A percentile compares a stretch with the other conserved stretches of the same genome.
phyloP scores from a whole-genome alignment of 2,797 vertebrate species.

The Poeciliopsis presidionis region DNA sequence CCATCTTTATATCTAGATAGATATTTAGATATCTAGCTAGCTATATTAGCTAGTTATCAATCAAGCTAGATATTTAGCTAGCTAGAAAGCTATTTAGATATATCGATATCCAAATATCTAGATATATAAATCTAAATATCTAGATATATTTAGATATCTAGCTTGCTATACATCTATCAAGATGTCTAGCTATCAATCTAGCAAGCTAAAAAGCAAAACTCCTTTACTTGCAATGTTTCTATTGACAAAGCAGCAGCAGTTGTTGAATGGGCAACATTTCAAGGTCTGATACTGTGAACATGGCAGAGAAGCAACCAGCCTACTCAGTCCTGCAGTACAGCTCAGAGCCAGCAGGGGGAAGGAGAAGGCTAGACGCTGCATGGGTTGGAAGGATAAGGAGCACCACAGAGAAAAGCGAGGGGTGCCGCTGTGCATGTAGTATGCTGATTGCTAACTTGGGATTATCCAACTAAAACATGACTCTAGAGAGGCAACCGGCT shows the following conservation, averaged over 20 bases:
- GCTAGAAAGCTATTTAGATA: too few species aligned
- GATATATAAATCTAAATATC: too few species aligned
- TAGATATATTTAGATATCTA: too few species aligned
- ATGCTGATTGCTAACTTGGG: conserved; percentile 33
- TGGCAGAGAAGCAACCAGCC: conserved; percentile 71
- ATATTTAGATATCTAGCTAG: too few species aligned
- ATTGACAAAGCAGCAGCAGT: conserved; percentile 20
- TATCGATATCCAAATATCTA: too few species aligned
- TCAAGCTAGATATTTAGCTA: too few species aligned
- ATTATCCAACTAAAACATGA: conserved; percentile 18
- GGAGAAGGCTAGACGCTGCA: conserved; percentile 74
- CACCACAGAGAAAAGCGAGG: conserved; percentile 68
- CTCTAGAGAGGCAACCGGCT: conserved; percentile 1
- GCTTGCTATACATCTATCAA: too few species aligned
- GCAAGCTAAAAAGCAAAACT: neutral
- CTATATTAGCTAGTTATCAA: too few species aligned
- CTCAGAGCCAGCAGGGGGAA: conserved; percentile 67
- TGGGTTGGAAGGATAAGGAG: conserved; percentile 85
- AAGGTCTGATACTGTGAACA: conserved; percentile 70
- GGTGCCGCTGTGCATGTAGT: conserved; percentile 58
- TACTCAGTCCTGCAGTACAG: conserved; percentile 61
- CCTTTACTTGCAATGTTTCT: neutral
- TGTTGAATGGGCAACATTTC: conserved; percentile 66
- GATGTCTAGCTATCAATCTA: too few species aligned
- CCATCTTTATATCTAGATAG: too few species aligned